A percentile compares a stretch with the other conserved stretches of the same genome.
Evolutionary conservation across 2,797 vertebrate genomes (phyloP).

Genomic region (Notolabrus celidotus): DNA sequence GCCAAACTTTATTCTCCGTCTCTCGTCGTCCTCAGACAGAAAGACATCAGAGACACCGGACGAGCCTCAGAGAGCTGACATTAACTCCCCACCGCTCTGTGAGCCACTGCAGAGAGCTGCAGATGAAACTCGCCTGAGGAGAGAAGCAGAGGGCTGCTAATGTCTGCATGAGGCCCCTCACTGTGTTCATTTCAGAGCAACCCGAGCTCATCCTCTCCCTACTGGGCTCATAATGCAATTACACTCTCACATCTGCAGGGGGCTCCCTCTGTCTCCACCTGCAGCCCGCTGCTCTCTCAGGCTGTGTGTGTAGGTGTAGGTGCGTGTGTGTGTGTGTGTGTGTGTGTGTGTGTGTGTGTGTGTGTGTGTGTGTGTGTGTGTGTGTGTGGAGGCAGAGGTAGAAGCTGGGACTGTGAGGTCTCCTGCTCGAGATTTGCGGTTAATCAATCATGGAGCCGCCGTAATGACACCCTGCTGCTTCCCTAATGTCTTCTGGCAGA

Average conservation of each 20-base stretch:
- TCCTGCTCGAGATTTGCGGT: constrained; percentile 81
- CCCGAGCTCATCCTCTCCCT: constrained; percentile 76
- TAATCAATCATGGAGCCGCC: constrained; percentile 88
- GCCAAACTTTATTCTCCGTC: constrained; percentile 1
- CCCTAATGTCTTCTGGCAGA: constrained; percentile 89
- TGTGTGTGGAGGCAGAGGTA: constrained; percentile 42
- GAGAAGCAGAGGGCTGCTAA: constrained; percentile 64
- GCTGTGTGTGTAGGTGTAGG: constrained; percentile 13
- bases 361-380: constrained; percentile 25
- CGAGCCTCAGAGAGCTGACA: constrained; percentile 45
- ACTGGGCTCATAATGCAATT: constrained; percentile 83
- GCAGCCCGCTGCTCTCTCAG: constrained; percentile 35
- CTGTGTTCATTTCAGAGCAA: constrained; percentile 78
- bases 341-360: constrained; percentile 18
- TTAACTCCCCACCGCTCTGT: constrained; percentile 60
- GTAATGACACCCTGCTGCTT: constrained; percentile 88
- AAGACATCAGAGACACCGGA: constrained; percentile 28
- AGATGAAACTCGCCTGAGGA: constrained; percentile 61
- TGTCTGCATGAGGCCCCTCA: constrained; percentile 71
- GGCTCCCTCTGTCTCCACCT: constrained; percentile 73
- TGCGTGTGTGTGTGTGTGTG: constrained; percentile 18
- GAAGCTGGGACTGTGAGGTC: constrained; percentile 42
- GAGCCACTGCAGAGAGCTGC: constrained; percentile 48
- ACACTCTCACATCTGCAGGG: constrained; percentile 84
- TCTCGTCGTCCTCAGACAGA: constrained; percentile 4